Percentiles rank a stretch among this genome's conserved stretches.
Conservation (phyloP, 2,797 vertebrate species). For the Danio choprae region DNA sequence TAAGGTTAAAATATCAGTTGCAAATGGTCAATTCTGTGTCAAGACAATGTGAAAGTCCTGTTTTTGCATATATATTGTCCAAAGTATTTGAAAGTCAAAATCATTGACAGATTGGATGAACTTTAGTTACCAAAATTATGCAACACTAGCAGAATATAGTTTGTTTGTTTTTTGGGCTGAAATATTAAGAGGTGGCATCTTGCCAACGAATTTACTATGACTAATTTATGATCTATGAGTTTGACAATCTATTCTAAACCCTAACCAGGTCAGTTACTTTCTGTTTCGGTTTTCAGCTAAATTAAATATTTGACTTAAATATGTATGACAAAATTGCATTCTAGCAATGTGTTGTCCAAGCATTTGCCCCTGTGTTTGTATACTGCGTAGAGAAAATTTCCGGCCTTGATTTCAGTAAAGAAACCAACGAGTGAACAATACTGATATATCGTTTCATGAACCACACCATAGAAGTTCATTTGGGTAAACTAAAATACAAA, state of each 20-base stretch:
- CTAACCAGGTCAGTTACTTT: too few species aligned
- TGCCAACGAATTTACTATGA: too few species aligned
- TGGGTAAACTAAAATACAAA: neutral
- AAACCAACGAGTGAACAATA: slow-evolving; percentile 16
- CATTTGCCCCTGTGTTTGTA: neutral
- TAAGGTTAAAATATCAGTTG: neutral
- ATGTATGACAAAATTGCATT: neutral
- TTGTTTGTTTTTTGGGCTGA: too few species aligned
- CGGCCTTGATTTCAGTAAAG: slow-evolving; percentile 18
- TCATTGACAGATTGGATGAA: neutral
- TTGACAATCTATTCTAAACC: too few species aligned
- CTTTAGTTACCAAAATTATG: neutral
- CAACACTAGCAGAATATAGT: too few species aligned
- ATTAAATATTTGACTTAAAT: neutral
- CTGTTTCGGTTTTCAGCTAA: neutral
- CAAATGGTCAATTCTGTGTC: neutral
- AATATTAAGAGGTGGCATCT: too few species aligned
- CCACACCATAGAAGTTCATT: neutral
- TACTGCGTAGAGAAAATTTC: slow-evolving; percentile 19
- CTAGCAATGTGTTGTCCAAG: neutral
- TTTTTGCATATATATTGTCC: too few species aligned
- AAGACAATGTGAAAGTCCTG: too few species aligned
- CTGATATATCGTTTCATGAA: slow-evolving; percentile 9
- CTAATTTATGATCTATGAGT: too few species aligned
- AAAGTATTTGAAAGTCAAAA: neutral